phyloP scores from a whole-genome alignment of 1,140 invertebrate genomes.

The Acarapis woodi region DNA sequence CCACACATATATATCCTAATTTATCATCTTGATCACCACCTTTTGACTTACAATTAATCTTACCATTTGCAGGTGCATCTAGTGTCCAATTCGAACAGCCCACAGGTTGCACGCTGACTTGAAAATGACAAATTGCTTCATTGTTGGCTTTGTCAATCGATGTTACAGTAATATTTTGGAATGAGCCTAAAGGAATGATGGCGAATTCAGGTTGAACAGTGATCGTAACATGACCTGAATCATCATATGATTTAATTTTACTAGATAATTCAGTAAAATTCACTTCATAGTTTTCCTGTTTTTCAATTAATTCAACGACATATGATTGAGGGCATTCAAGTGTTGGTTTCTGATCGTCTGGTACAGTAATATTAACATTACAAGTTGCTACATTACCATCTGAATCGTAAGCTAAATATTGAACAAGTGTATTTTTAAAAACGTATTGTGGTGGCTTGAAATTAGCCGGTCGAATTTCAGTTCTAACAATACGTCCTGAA shows the following conservation, averaged over 20 bases:
- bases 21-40: constrained; percentile 24
- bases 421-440: constrained; percentile 66
- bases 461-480: constrained; percentile 63
- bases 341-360: constrained; percentile 74
- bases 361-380: constrained; percentile 75
- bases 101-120: constrained; percentile 54
- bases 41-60: constrained; percentile 44
- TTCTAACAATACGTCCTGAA: constrained; percentile 61
- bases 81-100: constrained; percentile 81
- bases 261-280: constrained; percentile 71
- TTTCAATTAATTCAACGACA: constrained; percentile 62
- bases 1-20: constrained; percentile 55
- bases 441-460: constrained; percentile 63
- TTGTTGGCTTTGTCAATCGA: constrained; percentile 68
- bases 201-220: constrained; percentile 55
- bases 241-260: constrained; percentile 56
- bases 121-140: constrained; percentile 66
- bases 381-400: constrained; percentile 91
- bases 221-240: constrained; percentile 44
- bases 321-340: constrained; percentile 82
- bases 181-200: constrained; percentile 56
- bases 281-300: constrained; percentile 58
- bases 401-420: constrained; percentile 82
- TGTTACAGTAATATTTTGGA: constrained; percentile 74
- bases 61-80: constrained; percentile 53